phyloP scores from a whole-genome alignment of 2,888 invertebrate genomes.

The Venusia cambrica region DNA sequence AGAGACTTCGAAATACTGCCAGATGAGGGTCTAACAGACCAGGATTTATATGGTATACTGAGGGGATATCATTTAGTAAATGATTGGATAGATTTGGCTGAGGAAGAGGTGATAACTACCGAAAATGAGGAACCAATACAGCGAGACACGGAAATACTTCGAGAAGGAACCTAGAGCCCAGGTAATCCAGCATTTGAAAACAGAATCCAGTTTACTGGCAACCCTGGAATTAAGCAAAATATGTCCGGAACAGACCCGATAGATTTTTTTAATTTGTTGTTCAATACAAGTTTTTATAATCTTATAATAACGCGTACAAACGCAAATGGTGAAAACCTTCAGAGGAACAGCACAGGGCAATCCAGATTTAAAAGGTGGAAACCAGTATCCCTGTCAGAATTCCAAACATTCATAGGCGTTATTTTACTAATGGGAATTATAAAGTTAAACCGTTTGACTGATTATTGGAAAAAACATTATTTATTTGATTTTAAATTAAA shows the following conservation, averaged over 20 bases:
- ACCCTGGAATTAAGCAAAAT: constrained; percentile 24
- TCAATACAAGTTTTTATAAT: constrained; percentile 21
- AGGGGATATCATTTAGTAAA: constrained; percentile 18
- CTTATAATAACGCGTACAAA: constrained; percentile 24
- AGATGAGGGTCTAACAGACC: constrained; percentile 18
- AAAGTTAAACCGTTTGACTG: constrained; percentile 21
- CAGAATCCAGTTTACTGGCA: constrained; percentile 23
- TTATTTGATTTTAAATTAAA: constrained; percentile 27
- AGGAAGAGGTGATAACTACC: constrained; percentile 21
- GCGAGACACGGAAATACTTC: constrained; percentile 16
- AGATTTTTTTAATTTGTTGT: constrained; percentile 26
- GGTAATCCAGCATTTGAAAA: constrained; percentile 22
- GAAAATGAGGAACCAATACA: constrained; percentile 20
- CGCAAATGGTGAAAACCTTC: constrained; percentile 19
- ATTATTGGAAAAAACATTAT: constrained; percentile 32
- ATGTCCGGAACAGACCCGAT: constrained; percentile 24
- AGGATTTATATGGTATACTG: constrained; percentile 23
- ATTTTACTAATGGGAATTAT: constrained; percentile 23
- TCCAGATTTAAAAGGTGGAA: constrained; percentile 23
- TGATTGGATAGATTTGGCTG: constrained; percentile 23
- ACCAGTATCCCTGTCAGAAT: constrained; percentile 16
- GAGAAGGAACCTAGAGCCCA: constrained; percentile 12
- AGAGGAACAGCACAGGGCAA: constrained; percentile 20
- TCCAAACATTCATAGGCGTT: constrained; percentile 26
- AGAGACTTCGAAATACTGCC: constrained; percentile 20